Evolutionary conservation across 2,888 invertebrate genomes (phyloP), one percentile per base, ranked within the genome.

Genomic region (Noctua janthina): DNA sequence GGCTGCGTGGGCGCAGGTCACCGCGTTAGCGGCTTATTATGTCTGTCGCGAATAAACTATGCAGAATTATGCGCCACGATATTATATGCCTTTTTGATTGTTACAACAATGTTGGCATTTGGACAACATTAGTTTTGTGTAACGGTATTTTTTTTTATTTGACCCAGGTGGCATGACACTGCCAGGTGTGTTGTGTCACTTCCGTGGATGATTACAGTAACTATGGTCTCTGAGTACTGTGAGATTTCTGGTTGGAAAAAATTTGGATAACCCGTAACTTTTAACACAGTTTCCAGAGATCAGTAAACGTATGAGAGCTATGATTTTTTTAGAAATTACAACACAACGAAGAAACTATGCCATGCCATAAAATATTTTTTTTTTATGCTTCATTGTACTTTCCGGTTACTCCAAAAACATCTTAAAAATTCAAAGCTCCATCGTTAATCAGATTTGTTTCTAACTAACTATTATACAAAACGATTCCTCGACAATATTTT

Each of bases 1-100:
- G 81, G 80, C 83, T 81, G 93, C 94, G 94, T 94, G 91, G 94
- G 94, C 93, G 94, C 91, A 89, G 94, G 94, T 93, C 94, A 92
- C 88, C 90, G 88, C 89, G 90, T 92, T 92, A 92, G 90, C 89
- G 91, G 91, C 91, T 93, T 93, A 93, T 92, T 93, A 92, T 90
- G 91, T 91, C 90, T 88, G 90, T 89, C 90, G 90, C 90, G 87
- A 90, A 92, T 92, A 90, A 90, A 90, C 88, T 90, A 85, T 87
- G 80, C 85, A 83, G 78, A 89, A 86, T 88, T 89, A 85, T 90
- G 81, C 80, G 67, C 74, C 75, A 81, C 71, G 80, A 78, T 80
- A 39, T 77, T 79, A 74, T 77, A 85, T 79, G 76, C 79, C 76
- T 83, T 85, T 73, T 88, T 86, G 82, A 83, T 83, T 84, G 81